Conservation (phyloP, 1,140 invertebrate species). For the Aricia agestis region DNA sequence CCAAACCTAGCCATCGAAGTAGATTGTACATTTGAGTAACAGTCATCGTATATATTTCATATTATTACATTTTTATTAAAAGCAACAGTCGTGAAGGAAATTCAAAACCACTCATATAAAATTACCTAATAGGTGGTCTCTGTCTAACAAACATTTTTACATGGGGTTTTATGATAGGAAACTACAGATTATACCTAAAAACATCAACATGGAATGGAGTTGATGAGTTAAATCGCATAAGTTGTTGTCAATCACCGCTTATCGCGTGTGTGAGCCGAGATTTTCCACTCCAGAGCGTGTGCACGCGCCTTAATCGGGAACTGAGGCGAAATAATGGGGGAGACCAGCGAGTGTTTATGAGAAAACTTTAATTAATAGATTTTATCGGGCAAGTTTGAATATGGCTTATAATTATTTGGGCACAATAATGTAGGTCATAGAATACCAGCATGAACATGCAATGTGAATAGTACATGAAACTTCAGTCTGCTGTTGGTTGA, state of each 20-base stretch:
- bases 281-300: conserved; percentile 25
- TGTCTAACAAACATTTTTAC: not conserved
- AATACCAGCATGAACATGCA: too few species aligned
- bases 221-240: conserved; percentile 2
- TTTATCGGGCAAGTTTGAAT: not conserved
- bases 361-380: not conserved
- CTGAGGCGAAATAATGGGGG: conserved; percentile 8
- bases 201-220: not conserved
- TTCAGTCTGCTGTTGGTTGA: too few species aligned
- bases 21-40: too few species aligned
- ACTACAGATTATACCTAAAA: not conserved
- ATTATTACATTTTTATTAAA: too few species aligned
- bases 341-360: not conserved
- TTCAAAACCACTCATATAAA: too few species aligned
- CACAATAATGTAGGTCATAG: not conserved
- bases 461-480: too few species aligned
- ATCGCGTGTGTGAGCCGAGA: conserved; percentile 19
- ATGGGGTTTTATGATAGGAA: not conserved
- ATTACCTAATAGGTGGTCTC: too few species aligned
- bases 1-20: too few species aligned
- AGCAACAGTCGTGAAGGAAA: too few species aligned
- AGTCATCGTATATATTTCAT: too few species aligned
- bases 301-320: conserved; percentile 24
- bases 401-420: not conserved
- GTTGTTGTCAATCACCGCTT: conserved; percentile 11